A percentile compares a stretch with the other conserved stretches of the same genome.
Evolutionary conservation across 1,140 invertebrate genomes (phyloP).

Genomic region (Planococcus citri): DNA sequence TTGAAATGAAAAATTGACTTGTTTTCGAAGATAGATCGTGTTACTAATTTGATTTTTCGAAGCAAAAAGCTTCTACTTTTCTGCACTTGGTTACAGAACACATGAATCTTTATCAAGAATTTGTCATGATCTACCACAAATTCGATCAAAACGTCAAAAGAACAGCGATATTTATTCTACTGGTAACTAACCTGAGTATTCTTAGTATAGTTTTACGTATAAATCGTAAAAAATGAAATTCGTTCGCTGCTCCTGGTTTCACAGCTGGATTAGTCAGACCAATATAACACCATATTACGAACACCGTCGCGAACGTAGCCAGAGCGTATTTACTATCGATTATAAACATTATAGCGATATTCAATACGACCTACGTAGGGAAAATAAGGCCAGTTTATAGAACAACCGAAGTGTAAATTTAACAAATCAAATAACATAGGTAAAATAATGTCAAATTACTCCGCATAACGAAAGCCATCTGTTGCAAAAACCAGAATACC

Average conservation of each 20-base stretch:
- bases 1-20: too few relatives aligned
- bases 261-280: constrained; percentile 86
- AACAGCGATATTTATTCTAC: constrained; percentile 26
- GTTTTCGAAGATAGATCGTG: too few relatives aligned
- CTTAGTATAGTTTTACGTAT: constrained; percentile 56
- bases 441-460: too few relatives aligned
- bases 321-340: constrained; percentile 87
- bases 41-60: too few relatives aligned
- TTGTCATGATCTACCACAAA: too few relatives aligned
- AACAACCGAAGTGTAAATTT: background rate
- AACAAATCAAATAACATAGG: constrained; percentile 21
- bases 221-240: constrained; percentile 79
- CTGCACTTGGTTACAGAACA: too few relatives aligned
- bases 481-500: constrained; percentile 87
- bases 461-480: constrained; percentile 83
- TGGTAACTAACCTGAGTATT: constrained; percentile 76
- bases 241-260: constrained; percentile 75
- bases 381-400: constrained; percentile 26
- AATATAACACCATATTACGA: constrained; percentile 84
- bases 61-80: too few relatives aligned
- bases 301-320: constrained; percentile 61
- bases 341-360: constrained; percentile 79
- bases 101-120: too few relatives aligned
- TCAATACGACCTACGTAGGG: constrained; percentile 67
- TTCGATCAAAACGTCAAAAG: too few relatives aligned